Evolutionary conservation across 2,113 vertebrate species (phyloP).

Genomic region (Microtus ochrogaster): DNA sequence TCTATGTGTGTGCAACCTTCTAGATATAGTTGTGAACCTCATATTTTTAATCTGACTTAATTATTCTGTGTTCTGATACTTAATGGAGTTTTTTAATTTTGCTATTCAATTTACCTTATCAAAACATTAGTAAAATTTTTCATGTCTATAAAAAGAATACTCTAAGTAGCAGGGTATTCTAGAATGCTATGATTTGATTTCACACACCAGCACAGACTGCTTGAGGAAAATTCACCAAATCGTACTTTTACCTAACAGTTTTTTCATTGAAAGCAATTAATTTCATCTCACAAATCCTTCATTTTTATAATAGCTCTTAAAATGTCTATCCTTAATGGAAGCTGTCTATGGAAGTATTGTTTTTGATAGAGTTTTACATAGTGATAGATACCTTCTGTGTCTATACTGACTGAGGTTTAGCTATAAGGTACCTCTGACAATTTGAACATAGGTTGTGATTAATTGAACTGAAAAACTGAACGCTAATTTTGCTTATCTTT

Average conservation of each 20-base stretch:
- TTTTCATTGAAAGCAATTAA: conserved; percentile 51
- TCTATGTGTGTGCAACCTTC: conserved; percentile 13
- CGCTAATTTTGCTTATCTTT: background rate
- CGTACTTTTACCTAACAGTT: conserved; percentile 18
- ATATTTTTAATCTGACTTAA: background rate
- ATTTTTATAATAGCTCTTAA: conserved; percentile 24
- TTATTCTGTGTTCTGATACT: background rate
- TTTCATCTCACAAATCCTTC: background rate
- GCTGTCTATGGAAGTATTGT: background rate
- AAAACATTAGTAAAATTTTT: conserved; percentile 63
- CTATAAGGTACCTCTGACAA: background rate
- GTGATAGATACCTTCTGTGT: background rate
- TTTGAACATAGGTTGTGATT: background rate
- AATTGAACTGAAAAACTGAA: background rate
- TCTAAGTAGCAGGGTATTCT: background rate
- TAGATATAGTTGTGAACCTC: conserved; percentile 9
- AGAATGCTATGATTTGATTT: conserved; percentile 1
- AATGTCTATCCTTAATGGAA: background rate
- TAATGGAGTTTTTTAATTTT: conserved; percentile 9
- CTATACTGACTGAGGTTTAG: background rate
- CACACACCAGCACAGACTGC: background rate
- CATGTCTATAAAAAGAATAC: conserved; percentile 48
- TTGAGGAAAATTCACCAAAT: conserved; percentile 66
- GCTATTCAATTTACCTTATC: conserved; percentile 42
- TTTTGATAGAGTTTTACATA: background rate